A percentile compares a stretch with the other conserved stretches of the same genome.
These are phyloP conservation scores for Rhagonycha lutea DNA, from an alignment of 2,888 invertebrate species.

Conservation along the genomic window DNA sequence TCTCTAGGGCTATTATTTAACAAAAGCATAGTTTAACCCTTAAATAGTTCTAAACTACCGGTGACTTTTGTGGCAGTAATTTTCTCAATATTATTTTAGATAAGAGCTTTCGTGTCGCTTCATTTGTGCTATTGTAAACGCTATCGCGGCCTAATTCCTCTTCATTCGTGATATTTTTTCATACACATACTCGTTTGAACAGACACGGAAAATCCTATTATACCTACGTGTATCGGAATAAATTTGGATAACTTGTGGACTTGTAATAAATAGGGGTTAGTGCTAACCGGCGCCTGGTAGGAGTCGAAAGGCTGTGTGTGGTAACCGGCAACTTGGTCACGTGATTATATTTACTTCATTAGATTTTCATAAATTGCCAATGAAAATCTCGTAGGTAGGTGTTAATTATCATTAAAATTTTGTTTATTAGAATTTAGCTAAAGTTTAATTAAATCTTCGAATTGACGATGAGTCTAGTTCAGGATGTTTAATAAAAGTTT, in stretches of 20 bases:
- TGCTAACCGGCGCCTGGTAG: conserved; percentile 28
- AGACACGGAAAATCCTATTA: conserved; percentile 4
- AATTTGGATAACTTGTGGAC: conserved; percentile 25
- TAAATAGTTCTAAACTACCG: conserved; percentile 4
- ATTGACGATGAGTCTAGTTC: background rate
- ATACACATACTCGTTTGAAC: conserved; percentile 17
- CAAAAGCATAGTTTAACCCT: conserved; percentile 1
- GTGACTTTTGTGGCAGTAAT: conserved; percentile 1
- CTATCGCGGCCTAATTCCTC: conserved; percentile 10
- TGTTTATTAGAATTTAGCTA: background rate
- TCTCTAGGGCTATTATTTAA: background rate
- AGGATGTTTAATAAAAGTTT: background rate
- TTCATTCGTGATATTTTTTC: conserved; percentile 11
- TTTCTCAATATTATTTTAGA: conserved; percentile 11
- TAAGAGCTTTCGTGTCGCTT: conserved; percentile 16
- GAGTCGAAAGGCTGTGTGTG: conserved; percentile 15
- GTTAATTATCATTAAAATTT: background rate
- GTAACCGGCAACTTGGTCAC: background rate
- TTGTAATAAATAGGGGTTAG: conserved; percentile 28
- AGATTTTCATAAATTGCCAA: background rate
- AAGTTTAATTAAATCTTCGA: background rate
- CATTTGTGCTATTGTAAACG: conserved; percentile 11
- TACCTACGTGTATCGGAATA: conserved; percentile 30
- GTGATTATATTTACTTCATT: background rate
- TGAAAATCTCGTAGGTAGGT: background rate